Evolutionary conservation across 1,140 invertebrate species (phyloP).

Genomic region (Drosophila biarmipes): DNA sequence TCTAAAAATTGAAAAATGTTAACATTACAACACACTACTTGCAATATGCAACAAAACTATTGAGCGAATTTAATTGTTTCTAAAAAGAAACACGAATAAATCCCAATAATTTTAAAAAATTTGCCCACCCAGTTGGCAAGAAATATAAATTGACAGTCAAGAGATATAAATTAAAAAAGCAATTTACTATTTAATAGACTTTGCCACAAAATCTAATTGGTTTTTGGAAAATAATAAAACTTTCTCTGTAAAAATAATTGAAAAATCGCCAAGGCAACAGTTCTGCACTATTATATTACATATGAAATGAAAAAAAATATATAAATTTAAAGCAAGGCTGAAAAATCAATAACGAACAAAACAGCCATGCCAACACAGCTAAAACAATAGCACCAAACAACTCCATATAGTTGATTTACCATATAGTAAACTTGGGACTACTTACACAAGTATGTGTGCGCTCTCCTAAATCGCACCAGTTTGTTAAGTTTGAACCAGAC

Average conservation of each 20-base stretch:
- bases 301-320: background rate
- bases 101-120: conserved; percentile 37
- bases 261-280: no score
- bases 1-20: conserved; percentile 51
- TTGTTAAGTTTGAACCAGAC: conserved; percentile 48
- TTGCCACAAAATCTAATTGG: conserved; percentile 44
- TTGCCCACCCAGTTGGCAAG: conserved; percentile 33
- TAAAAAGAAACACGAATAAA: conserved; percentile 53
- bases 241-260: background rate
- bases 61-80: conserved; percentile 79
- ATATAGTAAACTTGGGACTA: background rate
- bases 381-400: background rate
- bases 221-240: conserved; percentile 30
- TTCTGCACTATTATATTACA: conserved; percentile 1
- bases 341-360: conserved; percentile 11
- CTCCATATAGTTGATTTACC: background rate
- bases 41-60: conserved; percentile 41
- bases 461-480: conserved; percentile 5
- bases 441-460: background rate
- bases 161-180: conserved; percentile 57
- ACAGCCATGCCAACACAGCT: background rate
- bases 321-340: background rate
- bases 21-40: conserved; percentile 45
- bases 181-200: conserved; percentile 79
- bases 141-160: conserved; percentile 29